Conservation (phyloP, 2,113 vertebrate genomes). For the Sapajus apella region DNA sequence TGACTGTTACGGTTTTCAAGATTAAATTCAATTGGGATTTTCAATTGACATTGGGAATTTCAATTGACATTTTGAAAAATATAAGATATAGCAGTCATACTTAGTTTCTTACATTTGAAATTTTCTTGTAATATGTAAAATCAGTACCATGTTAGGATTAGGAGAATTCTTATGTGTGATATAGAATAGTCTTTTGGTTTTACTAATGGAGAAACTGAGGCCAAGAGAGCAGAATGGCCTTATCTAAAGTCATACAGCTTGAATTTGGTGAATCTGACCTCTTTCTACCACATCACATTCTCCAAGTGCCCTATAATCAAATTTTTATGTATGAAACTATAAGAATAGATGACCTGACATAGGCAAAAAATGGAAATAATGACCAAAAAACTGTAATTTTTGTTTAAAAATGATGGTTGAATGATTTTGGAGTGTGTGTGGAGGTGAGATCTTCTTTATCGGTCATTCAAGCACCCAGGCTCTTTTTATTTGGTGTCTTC, state of each 20-base stretch:
- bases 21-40: neutral
- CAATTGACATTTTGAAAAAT: too few species aligned
- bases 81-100: too few species aligned
- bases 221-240: neutral
- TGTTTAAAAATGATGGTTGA: neutral
- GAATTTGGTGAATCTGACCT: neutral
- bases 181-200: neutral
- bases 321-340: neutral
- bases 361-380: neutral
- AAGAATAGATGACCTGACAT: neutral
- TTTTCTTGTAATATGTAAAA: neutral
- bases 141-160: neutral
- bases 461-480: neutral
- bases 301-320: neutral
- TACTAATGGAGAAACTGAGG: neutral
- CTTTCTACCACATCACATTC: neutral
- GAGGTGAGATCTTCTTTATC: neutral
- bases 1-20: neutral
- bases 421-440: neutral
- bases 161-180: neutral
- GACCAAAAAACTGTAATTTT: too few species aligned
- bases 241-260: neutral
- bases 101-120: neutral
- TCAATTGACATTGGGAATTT: too few species aligned
- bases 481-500: neutral